Evolutionary conservation across 2,797 vertebrate species (phyloP), one percentile per base, ranked within the genome.

Genomic region (Poecilia gillii): DNA sequence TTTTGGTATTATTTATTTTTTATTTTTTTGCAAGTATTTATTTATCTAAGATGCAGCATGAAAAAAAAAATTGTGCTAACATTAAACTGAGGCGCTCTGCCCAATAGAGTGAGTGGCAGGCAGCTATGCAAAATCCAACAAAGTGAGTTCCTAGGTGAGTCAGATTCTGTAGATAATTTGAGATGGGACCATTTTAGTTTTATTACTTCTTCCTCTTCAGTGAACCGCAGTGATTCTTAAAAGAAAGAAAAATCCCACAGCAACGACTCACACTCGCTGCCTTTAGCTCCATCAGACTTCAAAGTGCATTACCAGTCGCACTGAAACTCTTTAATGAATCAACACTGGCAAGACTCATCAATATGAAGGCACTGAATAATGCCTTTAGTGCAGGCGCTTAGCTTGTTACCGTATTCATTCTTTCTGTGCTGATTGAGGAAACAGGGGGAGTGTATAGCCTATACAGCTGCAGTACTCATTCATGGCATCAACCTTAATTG

Each of bases 301-400:
- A 85, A 79, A 92, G 90, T 92, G 89, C 92, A 93, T 93, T 92
- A 94, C 87, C 89, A 89, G 91, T 89, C 87, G 78, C 87, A 89
- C 88, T 91, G 91, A 91, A 88, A 87, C 75, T 77, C 83, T 88
- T 91, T 94, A 94, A 95, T 95, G 93, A 95, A 95, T 95, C 93
- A 95, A 89, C 85, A 86, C 83, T 93, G 93, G 90, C 93, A 92
- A 84, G 73, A 88, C 51, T 80, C 89, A 90, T 95, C 93, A 92
- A 92, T 95, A 93, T 86, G 79, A 88, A 89, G 92, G 92, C 92
- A 86, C 89, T 93, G 94, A 95, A 91, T 93, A 93, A 95, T 94
- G 90, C 84, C 86, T 85, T 85, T 74, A 85, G 90, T 78, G 86
- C 91, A 90, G 87, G 91, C 93, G 90, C 89, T 92, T 78, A 43